A percentile compares a stretch with the other conserved stretches of the same genome.
Conservation (phyloP, 1,140 invertebrate species). For the Tachypleus tridentatus region DNA sequence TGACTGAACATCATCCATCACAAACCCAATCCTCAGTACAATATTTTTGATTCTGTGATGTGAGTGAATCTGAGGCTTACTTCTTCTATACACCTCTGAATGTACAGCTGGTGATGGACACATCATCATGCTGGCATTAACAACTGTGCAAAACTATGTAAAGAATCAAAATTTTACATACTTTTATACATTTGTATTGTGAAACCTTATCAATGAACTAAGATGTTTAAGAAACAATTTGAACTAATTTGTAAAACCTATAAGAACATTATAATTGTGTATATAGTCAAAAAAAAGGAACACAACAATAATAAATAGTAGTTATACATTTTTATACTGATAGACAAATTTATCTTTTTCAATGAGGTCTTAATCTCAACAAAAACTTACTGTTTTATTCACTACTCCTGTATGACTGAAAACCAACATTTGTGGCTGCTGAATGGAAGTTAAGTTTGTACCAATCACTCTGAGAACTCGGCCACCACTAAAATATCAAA, state of each 20-base stretch:
- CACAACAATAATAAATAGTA: too few relatives aligned
- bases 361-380: too few relatives aligned
- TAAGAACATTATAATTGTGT: too few relatives aligned
- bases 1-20: constrained; percentile 87
- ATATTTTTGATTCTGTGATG: background rate
- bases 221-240: too few relatives aligned
- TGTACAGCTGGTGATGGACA: constrained; percentile 77
- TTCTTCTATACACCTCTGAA: constrained; percentile 7
- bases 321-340: too few relatives aligned
- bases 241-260: too few relatives aligned
- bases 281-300: too few relatives aligned
- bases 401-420: constrained; percentile 45
- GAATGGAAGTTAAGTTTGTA: constrained; percentile 77
- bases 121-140: constrained; percentile 83
- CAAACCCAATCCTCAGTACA: constrained; percentile 56
- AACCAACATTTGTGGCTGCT: constrained; percentile 76
- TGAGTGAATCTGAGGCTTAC: background rate
- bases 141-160: constrained; percentile 50
- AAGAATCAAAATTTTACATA: background rate
- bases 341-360: too few relatives aligned
- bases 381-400: constrained; percentile 50
- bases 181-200: too few relatives aligned
- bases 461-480: constrained; percentile 85
- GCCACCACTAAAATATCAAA: constrained; percentile 60
- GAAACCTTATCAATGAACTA: too few relatives aligned